Percentiles rank a stretch among this genome's conserved stretches.
Conservation (phyloP, 2,888 invertebrate genomes). For the Drosophila conformis region DNA sequence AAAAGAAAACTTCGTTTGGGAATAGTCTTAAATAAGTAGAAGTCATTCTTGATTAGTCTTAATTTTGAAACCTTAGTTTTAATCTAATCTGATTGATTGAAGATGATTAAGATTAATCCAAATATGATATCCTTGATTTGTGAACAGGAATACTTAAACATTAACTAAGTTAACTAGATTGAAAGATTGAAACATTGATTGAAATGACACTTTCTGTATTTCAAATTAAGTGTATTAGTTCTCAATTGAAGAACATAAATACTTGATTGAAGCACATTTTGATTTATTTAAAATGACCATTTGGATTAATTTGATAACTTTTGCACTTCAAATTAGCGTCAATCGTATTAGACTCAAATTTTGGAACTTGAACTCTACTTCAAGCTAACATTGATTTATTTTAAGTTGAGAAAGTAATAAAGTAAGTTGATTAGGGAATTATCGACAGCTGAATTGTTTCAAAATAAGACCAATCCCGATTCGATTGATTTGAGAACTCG, state of each 20-base stretch:
- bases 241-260: not conserved
- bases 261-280: not conserved
- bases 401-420: not conserved
- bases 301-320: not conserved
- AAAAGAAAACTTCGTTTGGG: not conserved
- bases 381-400: not conserved
- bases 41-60: not conserved
- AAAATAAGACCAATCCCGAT: not conserved
- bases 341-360: not conserved
- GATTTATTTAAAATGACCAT: not conserved
- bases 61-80: no score
- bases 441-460: not conserved
- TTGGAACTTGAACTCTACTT: not conserved
- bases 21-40: not conserved
- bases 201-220: no score
- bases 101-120: no score
- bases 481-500: not conserved
- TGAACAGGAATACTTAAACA: no score
- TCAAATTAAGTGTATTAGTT: not conserved
- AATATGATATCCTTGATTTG: no score
- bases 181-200: no score
- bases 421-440: not conserved
- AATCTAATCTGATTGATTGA: no score
- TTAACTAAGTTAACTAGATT: no score
- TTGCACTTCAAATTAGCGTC: not conserved